A percentile compares a stretch with the other conserved stretches of the same genome.
phyloP scores from a whole-genome alignment of 2,113 vertebrate species.

The Procapra przewalskii region DNA sequence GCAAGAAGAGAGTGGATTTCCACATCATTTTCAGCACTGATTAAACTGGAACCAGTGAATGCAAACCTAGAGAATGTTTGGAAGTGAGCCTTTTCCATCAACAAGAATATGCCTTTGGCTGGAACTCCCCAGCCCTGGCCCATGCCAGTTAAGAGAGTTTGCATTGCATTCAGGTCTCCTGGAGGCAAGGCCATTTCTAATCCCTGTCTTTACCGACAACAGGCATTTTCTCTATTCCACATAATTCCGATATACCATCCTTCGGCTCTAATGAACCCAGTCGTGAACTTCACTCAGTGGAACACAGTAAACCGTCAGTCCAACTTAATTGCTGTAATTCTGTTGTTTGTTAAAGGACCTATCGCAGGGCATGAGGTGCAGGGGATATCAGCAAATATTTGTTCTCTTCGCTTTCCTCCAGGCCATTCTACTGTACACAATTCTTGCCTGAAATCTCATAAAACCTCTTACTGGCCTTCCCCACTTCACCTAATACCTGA shows the following conservation, averaged over 20 bases:
- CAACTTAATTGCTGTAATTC: not conserved
- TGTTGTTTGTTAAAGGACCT: not conserved
- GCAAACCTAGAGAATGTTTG: not conserved
- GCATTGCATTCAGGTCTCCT: not conserved
- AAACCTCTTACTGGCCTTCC: not conserved
- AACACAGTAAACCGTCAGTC: not conserved
- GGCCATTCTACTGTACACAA: not conserved
- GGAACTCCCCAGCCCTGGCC: not conserved
- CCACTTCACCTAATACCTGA: not conserved
- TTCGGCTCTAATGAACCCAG: not conserved
- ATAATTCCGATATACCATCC: not conserved
- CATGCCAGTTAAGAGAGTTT: not conserved
- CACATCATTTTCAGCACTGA: not conserved
- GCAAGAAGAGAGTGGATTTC: not conserved
- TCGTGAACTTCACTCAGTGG: not conserved
- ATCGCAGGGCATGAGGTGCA: no score
- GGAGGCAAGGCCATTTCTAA: not conserved
- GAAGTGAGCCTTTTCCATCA: not conserved
- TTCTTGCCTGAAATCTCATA: not conserved
- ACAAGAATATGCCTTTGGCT: not conserved
- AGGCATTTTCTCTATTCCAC: not conserved
- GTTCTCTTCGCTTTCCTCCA: not conserved
- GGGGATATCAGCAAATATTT: not conserved
- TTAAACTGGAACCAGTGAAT: not conserved
- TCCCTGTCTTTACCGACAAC: not conserved